Percentiles rank a stretch among this genome's conserved stretches.
Evolutionary conservation across 2,113 vertebrate genomes (phyloP).

Genomic region (Probosciger aterrimus): DNA sequence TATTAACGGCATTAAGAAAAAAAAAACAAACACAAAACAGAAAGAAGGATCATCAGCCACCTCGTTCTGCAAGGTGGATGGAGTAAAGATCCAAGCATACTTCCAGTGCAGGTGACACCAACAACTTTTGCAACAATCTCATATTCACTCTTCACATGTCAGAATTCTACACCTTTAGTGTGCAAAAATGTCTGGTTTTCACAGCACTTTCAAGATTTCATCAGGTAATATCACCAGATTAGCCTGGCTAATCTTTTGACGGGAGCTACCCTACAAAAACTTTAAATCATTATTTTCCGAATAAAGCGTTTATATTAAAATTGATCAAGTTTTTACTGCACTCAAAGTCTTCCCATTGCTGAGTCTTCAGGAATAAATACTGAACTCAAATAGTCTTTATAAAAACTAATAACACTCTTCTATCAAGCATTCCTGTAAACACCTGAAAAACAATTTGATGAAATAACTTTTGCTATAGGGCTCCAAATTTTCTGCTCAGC

Average conservation of each 20-base stretch:
- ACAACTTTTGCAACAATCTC: neutral
- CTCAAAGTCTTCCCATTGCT: neutral
- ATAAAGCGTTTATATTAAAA: slow-evolving; percentile 37
- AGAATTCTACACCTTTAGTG: neutral
- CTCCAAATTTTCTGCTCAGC: neutral
- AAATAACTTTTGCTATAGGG: neutral
- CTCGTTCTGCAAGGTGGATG: neutral
- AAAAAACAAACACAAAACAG: neutral
- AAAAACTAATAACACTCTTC: neutral
- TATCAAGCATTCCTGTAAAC: neutral
- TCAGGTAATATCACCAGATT: slow-evolving; percentile 36
- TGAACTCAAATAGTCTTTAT: neutral
- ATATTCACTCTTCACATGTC: neutral
- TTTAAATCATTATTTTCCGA: slow-evolving; percentile 59
- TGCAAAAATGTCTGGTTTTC: neutral
- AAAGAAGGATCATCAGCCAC: neutral
- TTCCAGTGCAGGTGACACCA: neutral
- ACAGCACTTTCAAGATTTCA: slow-evolving; percentile 38
- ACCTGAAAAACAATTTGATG: neutral
- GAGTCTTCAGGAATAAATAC: neutral
- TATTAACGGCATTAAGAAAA: neutral
- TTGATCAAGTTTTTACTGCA: neutral
- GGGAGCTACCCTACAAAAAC: slow-evolving; percentile 47
- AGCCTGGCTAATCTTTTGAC: slow-evolving; percentile 56
- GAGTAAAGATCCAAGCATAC: neutral